Evolutionary conservation across 2,888 invertebrate species (phyloP), one percentile per base, ranked within the genome.

Genomic region (Caenorhabditis auriculariae): DNA sequence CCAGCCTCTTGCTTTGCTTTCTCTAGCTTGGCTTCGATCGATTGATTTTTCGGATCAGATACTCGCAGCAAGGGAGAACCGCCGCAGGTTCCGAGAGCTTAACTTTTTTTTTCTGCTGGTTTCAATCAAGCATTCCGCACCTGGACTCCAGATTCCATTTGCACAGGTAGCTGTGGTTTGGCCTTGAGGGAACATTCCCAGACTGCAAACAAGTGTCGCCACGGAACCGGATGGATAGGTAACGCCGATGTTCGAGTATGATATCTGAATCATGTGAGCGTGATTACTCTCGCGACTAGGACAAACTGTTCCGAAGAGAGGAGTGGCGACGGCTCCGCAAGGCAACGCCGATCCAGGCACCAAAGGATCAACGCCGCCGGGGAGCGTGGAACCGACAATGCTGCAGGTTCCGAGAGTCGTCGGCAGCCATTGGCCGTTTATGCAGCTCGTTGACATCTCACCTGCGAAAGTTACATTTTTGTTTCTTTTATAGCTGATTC

Each of bases 141-240:
- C n/a, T n/a, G 72, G 72, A 42, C 56, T 55, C 74, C 74, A 74
- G 2, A 59, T 38, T 12, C 66, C 69, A 41, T 66, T 66, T 6
- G 60, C 44, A 45, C 74, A 74, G 21, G 59, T 55, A 7, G 65
- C 26, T n/a, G 53, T 44, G 19, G 67, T 17, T 4, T 59, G 21
- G 4, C 75, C 75, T 19, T 52, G 53, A 2, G 68, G 53, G 12
- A 61, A 65, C 9, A 43, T 50, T 26, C 73, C 74, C 32, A 66
- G 32, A 50, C 65, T 66, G 48, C 76, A 76, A 6, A 61, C 60
- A 4, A 75, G 45, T 21, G 72, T 66, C 15, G 64, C 74, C 2
- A 61, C 54, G 5, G 75, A 69, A 32, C 74, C 75, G 9, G 62
- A 41, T n/a, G 62, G 52, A 45, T 62, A 62, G 17, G 54, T 44